Evolutionary conservation across 2,113 vertebrate species (phyloP).

Genomic region (Cyprinodon variegatus): DNA sequence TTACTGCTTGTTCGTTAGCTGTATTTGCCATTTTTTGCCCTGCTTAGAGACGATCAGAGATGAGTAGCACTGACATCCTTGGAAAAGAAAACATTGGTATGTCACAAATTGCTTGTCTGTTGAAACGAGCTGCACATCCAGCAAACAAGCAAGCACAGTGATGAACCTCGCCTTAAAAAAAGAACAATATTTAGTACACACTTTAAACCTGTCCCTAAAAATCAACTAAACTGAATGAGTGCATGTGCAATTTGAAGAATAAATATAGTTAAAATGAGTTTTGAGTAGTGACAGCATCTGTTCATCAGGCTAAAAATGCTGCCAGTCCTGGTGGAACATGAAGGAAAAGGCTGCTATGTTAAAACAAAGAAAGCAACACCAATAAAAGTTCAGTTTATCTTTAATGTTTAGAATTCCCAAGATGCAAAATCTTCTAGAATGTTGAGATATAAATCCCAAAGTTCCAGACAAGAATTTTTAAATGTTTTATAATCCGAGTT

Average conservation of each 20-base stretch:
- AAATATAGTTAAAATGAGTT: conserved; percentile 18
- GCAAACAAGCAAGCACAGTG: conserved; percentile 28
- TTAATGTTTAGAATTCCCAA: not conserved
- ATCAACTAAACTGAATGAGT: conserved; percentile 13
- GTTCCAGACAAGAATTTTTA: not conserved
- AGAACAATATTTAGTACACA: conserved; percentile 6
- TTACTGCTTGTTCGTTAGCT: too few species aligned
- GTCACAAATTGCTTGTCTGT: conserved; percentile 58
- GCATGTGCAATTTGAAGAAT: conserved; percentile 4
- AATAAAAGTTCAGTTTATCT: conserved; percentile 1
- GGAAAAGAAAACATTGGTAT: conserved; percentile 64
- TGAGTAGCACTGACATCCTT: conserved; percentile 17
- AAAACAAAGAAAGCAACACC: not conserved
- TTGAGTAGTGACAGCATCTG: not conserved
- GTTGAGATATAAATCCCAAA: not conserved
- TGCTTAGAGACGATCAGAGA: too few species aligned
- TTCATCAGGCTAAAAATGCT: not conserved
- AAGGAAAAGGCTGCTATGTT: not conserved
- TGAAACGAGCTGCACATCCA: conserved; percentile 39
- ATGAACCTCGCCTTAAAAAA: conserved; percentile 12
- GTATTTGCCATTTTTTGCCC: too few species aligned
- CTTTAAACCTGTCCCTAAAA: not conserved
- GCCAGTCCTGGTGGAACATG: not conserved
- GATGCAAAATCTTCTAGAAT: not conserved
- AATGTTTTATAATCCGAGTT: not conserved